Evolutionary conservation across 2,113 vertebrate genomes (phyloP), one percentile per base, ranked within the genome.

Genomic region (Gadus chalcogrammus): DNA sequence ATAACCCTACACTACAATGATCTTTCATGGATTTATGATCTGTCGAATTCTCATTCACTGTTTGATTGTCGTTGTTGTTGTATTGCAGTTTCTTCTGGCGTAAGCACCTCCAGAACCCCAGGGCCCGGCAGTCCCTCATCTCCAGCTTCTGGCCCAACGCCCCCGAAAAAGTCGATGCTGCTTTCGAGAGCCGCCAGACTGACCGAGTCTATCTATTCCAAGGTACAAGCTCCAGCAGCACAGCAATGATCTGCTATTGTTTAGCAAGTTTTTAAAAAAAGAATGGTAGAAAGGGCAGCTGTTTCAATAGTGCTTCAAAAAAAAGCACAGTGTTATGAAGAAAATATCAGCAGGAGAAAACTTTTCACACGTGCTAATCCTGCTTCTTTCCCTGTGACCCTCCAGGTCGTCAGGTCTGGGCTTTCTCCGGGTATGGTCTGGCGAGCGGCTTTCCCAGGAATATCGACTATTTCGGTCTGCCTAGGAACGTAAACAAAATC

Each of bases 21-120:
- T 0, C 63, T 42, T n/a, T 17, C n/a, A 35, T 35, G 4, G 15
- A 16, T 38, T 65, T 6, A 42, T 16, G 7, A 65, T 35, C 11
- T n/a, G 15, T 5, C 3, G n/a, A 16, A 16, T n/a, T 16, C 15
- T 9, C 55, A 58, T 17, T n/a, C 55, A 17, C 42, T 58, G 15
- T 58, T 58, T 58, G 2, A 28, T 60, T 27, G n/a, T 65, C 15
- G 24, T 67, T 17, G 6, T 55, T 17, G 11, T 74, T 11, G 75
- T 20, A 79, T 56, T 35, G 63, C 69, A 99, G 97, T 35, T 93
- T 92, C 52, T 88, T 99, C 74, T 95, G 95, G 94, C 93, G 95
- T 16, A 91, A 75, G n/a, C 82, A 91, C 71, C 87, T 91, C 42
- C 72, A 72, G n/a, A 80, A 75, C 13, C 0, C 0, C 0, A 66